Evolutionary conservation across 2,113 vertebrate species (phyloP), one percentile per base, ranked within the genome.

Genomic region (Misgurnus anguillicaudatus): DNA sequence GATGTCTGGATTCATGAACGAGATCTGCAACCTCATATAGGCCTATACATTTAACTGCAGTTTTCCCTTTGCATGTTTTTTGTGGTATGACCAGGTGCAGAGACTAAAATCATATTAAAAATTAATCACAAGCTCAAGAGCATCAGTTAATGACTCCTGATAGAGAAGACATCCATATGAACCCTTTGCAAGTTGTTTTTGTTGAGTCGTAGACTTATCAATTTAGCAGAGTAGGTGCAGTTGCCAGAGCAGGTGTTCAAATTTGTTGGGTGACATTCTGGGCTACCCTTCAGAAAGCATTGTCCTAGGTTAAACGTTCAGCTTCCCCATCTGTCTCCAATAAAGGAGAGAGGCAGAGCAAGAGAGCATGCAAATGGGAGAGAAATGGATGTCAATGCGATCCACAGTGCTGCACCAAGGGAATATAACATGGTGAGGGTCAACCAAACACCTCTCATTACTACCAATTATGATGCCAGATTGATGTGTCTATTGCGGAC

Each of bases 231-330:
- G 83, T 71, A 85, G 63, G 60, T 31, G 69, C 14, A 77, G 60
- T 62, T 79, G 51, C 31, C 21, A 66, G 79, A 86, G 84, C 79
- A 87, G 79, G 81, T 85, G 82, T 84, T 80, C 60, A 39, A 64
- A 74, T 83, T 80, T 70, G 65, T 79, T 55, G 39, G 48, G 57
- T 66, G 73, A 80, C 74, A 79, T 84, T 80, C 36, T 62, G 38
- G 36, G 17, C 60, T 77, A 68, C 80, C 62, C 84, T 80, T 85
- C 76, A 61, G 80, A 78, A 84, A 9, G 66, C 61, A 63, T 60
- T 75, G 80, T 80, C 77, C 77, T 77, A 78, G 62, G 24, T 17
- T 60, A 79, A 82, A 76, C 16, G 36, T 70, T 76, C 68, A 57
- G 63, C 80, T 72, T 41, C 47, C 75, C 75, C 80, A 83, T 86